Base-by-base conservation (phyloP, 2,888 invertebrate species). In the Hoplodrina ambigua region DNA sequence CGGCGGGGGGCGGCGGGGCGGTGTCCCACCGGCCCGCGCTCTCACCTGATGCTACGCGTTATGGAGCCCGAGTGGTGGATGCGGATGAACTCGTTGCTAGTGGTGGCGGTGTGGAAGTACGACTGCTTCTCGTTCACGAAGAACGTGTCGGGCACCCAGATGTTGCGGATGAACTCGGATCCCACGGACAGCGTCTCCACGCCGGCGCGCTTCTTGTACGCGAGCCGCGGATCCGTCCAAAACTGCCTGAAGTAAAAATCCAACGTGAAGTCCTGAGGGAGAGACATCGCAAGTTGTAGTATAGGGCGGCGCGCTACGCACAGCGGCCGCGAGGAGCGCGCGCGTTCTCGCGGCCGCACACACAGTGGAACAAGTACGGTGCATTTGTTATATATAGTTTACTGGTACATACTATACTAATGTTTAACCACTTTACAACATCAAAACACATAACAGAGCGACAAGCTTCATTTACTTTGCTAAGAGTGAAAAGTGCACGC, bases 121-220 rank as follows among this genome's bases (percentile, higher is more conserved):
- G 99, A 99, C 96, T 99, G 99, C 96, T 99, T 99, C 96, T 99
- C 99, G 96, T 99, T 99, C 89, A 99, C 99, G 96, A 99, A 99
- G 96, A 99, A 99, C 84, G 99, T 99, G 96, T 99, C 99, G 86
- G 99, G 99, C 88, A 99, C 99, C 99, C 99, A 99, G 92, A 99
- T 99, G 95, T 98, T 98, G 94, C 98, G 98, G 94, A 99, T 98
- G 96, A 98, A 98, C 94, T 98, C 98, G 78, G 98, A 98, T 88
- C 98, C 98, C 86, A 98, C 98, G 87, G 98, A 98, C 84, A 98
- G 96, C 87, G 98, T 98, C 94, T 98, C 98, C 86, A 98, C 98
- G 86, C 98, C 98, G 85, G 97, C 97, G 88, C 98, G 96, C 94
- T 98, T 97, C 93, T 97, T 97, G 96, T 98, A 99, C 85, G 98